Conservation (phyloP, 2,888 invertebrate species). For the Aquatica leii region DNA sequence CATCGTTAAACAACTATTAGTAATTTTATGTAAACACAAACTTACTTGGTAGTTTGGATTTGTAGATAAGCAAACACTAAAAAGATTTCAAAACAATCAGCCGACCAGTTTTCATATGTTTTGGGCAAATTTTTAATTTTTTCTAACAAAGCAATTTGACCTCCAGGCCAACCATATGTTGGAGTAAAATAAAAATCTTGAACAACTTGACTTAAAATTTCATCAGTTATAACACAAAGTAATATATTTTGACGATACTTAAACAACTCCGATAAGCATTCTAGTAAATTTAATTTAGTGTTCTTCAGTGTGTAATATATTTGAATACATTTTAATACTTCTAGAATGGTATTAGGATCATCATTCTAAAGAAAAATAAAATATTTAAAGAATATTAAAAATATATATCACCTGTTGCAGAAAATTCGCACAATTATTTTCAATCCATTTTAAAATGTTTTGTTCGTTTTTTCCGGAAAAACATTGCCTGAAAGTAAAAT, state of each 20-base stretch:
- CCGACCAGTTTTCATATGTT: slow-evolving; percentile 14
- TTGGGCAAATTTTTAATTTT: neutral
- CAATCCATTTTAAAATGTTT: neutral
- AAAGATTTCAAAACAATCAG: neutral
- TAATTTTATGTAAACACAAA: too few relatives aligned
- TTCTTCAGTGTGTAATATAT: neutral
- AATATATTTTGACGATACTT: neutral
- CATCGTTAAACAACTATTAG: too few relatives aligned
- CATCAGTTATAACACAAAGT: neutral
- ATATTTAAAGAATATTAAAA: neutral
- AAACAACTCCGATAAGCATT: neutral
- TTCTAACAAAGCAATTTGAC: neutral
- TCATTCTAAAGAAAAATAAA: neutral
- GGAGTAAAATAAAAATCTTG: neutral
- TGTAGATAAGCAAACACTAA: slow-evolving; percentile 12
- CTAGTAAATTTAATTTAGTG: neutral
- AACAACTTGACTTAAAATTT: neutral
- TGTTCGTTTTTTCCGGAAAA: neutral
- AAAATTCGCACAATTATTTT: neutral
- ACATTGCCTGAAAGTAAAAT: neutral
- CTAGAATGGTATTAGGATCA: neutral
- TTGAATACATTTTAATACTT: neutral
- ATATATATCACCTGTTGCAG: neutral
- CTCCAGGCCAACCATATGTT: neutral
- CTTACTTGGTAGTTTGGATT: neutral